Evolutionary conservation across 2,888 invertebrate species (phyloP).

Genomic region (Lithophane leautieri): DNA sequence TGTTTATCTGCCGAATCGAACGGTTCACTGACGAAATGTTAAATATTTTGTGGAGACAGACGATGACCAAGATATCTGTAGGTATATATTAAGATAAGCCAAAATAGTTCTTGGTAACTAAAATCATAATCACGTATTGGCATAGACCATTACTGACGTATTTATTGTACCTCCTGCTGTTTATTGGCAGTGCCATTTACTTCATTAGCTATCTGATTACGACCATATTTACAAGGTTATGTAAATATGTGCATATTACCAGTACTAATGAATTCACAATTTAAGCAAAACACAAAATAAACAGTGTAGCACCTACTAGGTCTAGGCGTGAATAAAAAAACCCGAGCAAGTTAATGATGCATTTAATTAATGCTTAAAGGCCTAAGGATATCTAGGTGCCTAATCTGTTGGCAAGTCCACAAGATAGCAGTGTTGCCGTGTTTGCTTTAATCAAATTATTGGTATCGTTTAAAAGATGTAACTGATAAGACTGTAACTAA

Average conservation of each 20-base stretch:
- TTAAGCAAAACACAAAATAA: constrained; percentile 35
- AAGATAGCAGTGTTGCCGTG: constrained; percentile 36
- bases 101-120: constrained; percentile 1
- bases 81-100: neutral
- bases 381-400: constrained; percentile 18
- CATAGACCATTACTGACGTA: constrained; percentile 9
- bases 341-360: constrained; percentile 34
- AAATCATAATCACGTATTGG: constrained; percentile 11
- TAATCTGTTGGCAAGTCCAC: constrained; percentile 48
- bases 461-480: constrained; percentile 22
- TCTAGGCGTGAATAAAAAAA: constrained; percentile 24
- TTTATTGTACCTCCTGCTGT: constrained; percentile 35
- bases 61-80: neutral
- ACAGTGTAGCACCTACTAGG: neutral
- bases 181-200: neutral
- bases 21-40: constrained; percentile 65
- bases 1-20: constrained; percentile 67
- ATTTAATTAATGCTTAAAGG: constrained; percentile 20
- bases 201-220: constrained; percentile 11
- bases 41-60: constrained; percentile 40
- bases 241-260: constrained; percentile 18
- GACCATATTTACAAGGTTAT: constrained; percentile 24
- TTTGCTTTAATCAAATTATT: constrained; percentile 44
- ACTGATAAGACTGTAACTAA: constrained; percentile 24
- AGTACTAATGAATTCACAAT: constrained; percentile 14